phyloP scores from a whole-genome alignment of 1,140 invertebrate species.

The Reticulitermes speratus region DNA sequence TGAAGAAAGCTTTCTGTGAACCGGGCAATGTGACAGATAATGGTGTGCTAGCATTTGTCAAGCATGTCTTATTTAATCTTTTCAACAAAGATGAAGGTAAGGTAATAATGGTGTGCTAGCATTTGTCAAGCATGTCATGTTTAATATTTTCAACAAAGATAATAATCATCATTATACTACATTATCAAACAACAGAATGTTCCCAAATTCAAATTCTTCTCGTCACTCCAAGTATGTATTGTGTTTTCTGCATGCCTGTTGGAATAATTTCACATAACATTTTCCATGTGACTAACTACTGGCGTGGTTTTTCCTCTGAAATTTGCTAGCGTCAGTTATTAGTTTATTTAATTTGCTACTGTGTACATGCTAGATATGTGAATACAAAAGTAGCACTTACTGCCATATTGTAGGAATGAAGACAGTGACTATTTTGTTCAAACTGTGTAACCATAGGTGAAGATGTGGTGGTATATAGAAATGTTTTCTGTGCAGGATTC shows the following conservation, averaged over 20 bases:
- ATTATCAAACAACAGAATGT: too few species aligned
- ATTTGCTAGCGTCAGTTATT: too few species aligned
- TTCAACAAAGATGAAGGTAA: slow-evolving; percentile 63
- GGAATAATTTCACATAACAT: not conserved
- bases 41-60: slow-evolving; percentile 93
- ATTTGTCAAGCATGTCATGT: slow-evolving; percentile 94
- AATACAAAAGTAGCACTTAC: too few species aligned
- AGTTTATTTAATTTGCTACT: too few species aligned
- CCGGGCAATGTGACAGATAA: slow-evolving; percentile 95
- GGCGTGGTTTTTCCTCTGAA: too few species aligned
- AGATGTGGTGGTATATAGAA: not conserved
- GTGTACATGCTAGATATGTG: too few species aligned
- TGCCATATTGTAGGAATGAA: too few species aligned
- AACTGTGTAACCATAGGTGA: too few species aligned
- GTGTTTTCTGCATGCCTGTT: not conserved
- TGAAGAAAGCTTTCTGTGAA: slow-evolving; percentile 98
- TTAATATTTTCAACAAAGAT: slow-evolving; percentile 70
- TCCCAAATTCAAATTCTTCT: too few species aligned
- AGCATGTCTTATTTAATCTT: slow-evolving; percentile 91
- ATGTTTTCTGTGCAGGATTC: slow-evolving; percentile 43
- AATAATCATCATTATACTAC: slow-evolving; percentile 43
- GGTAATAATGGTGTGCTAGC: slow-evolving; percentile 87
- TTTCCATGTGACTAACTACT: too few species aligned
- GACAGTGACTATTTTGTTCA: too few species aligned
- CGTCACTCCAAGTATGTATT: not conserved